Conservation (phyloP, 2,797 vertebrate species). For the Crypturellus tataupa region DNA sequence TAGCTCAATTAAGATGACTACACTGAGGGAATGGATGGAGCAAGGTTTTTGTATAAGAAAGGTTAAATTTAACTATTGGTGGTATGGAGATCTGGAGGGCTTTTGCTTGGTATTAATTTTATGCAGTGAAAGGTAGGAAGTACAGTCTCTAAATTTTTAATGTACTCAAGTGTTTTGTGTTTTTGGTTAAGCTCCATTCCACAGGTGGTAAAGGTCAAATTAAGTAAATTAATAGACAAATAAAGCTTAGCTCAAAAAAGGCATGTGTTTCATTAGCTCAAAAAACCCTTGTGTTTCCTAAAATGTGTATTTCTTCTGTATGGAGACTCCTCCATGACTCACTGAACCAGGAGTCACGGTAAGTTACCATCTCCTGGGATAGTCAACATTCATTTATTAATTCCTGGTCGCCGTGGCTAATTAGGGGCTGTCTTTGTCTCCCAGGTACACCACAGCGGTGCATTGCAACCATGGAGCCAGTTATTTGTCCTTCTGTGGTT, state of each 20-base stretch:
- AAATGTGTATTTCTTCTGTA: background rate
- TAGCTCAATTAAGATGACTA: conserved; percentile 20
- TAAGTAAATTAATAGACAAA: conserved; percentile 60
- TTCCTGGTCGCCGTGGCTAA: conserved; percentile 64
- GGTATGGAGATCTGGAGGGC: background rate
- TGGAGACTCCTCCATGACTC: conserved; percentile 53
- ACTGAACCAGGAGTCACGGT: conserved; percentile 26
- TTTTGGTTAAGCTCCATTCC: background rate
- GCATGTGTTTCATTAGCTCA: too few species aligned
- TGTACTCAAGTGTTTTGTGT: background rate
- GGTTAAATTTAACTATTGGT: conserved; percentile 14
- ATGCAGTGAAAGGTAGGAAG: background rate
- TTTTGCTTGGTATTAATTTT: background rate
- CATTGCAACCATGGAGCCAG: conserved; percentile 50
- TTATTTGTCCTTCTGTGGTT: conserved; percentile 50
- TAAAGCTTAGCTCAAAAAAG: conserved; percentile 54
- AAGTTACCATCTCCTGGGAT: conserved; percentile 55
- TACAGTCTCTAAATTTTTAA: background rate
- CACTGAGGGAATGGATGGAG: background rate
- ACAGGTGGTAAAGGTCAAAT: background rate
- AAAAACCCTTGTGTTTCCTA: too few species aligned
- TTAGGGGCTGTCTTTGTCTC: conserved; percentile 61
- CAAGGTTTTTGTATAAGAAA: background rate
- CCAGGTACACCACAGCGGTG: conserved; percentile 51
- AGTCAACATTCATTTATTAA: conserved; percentile 73